A percentile compares a stretch with the other conserved stretches of the same genome.
Evolutionary conservation across 2,888 invertebrate species (phyloP).

Genomic region (Drosophila merina): DNA sequence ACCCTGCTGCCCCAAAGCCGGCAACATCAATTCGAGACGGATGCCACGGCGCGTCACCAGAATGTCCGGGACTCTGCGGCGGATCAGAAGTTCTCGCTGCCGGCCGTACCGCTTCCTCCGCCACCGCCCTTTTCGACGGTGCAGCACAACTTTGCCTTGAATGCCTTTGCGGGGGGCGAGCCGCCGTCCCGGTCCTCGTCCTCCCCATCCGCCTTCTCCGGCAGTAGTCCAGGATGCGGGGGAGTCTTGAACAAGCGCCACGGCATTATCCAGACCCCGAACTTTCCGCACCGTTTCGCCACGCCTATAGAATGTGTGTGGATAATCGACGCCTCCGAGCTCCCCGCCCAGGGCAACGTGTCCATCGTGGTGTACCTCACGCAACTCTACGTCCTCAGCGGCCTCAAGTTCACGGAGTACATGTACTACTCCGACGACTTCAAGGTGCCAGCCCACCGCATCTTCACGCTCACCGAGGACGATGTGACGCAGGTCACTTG

Average conservation of each 20-base stretch:
- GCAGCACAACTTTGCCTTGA: slow-evolving; percentile 68
- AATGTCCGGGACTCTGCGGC: slow-evolving; percentile 35
- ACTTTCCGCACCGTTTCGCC: slow-evolving; percentile 92
- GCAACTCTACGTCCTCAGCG: slow-evolving; percentile 93
- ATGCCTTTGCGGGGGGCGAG: slow-evolving; percentile 63
- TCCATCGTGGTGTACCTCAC: slow-evolving; percentile 94
- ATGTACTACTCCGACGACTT: slow-evolving; percentile 89
- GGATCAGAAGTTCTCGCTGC: slow-evolving; percentile 75
- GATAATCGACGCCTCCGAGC: slow-evolving; percentile 92
- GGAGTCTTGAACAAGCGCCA: slow-evolving; percentile 87
- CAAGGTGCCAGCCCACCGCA: slow-evolving; percentile 87
- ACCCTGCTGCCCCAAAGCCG: slow-evolving; percentile 35
- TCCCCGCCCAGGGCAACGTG: slow-evolving; percentile 86
- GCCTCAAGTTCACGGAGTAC: slow-evolving; percentile 90
- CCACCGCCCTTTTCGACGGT: slow-evolving; percentile 74
- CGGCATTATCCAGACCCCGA: slow-evolving; percentile 92
- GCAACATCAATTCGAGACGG: slow-evolving; percentile 25
- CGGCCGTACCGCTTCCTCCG: slow-evolving; percentile 78
- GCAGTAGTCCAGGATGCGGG: slow-evolving; percentile 85
- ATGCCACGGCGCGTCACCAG: slow-evolving; percentile 36
- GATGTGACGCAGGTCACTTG: slow-evolving; percentile 88
- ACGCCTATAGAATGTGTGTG: slow-evolving; percentile 94
- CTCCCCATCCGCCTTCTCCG: slow-evolving; percentile 3
- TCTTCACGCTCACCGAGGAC: slow-evolving; percentile 89
- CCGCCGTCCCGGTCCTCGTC: slow-evolving; percentile 12